These are phyloP conservation scores for Porites australiensis DNA, from an alignment of 64 coral and sea anemone species.

Conservation along the genomic window DNA sequence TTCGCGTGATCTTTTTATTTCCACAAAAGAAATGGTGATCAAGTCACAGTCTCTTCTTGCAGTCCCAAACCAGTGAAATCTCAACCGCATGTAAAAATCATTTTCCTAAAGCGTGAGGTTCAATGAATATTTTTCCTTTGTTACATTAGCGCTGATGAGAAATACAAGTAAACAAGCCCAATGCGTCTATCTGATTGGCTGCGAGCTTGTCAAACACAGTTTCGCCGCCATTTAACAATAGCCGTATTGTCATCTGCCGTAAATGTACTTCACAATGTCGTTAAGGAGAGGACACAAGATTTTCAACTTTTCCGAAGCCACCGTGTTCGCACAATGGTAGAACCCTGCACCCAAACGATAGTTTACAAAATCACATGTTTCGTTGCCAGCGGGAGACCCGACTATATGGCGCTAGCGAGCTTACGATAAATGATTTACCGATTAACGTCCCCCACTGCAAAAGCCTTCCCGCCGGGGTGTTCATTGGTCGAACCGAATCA, in stretches of 20 bases:
- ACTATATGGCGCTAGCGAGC: slow-evolving; percentile 21
- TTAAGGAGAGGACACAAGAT: background rate
- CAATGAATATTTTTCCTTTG: background rate
- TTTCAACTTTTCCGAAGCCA: background rate
- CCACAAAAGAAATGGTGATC: background rate
- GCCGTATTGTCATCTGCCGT: background rate
- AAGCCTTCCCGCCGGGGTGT: slow-evolving; percentile 39
- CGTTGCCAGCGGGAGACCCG: slow-evolving; percentile 15
- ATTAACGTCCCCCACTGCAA: slow-evolving; percentile 34
- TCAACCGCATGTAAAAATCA: slow-evolving; percentile 1
- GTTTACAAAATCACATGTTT: slow-evolving; percentile 10
- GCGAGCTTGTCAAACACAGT: slow-evolving; percentile 25
- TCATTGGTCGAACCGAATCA: slow-evolving; percentile 28
- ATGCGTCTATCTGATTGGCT: slow-evolving; percentile 21
- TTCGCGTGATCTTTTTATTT: background rate
- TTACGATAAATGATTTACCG: slow-evolving; percentile 55
- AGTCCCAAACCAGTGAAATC: background rate
- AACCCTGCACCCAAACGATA: background rate
- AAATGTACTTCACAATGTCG: background rate
- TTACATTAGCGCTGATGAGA: slow-evolving; percentile 22
- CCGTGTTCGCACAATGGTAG: background rate
- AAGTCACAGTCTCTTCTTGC: background rate
- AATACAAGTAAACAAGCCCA: slow-evolving; percentile 33
- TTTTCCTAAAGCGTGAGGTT: slow-evolving; percentile 2
- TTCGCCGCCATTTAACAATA: slow-evolving; percentile 13